Conservation (phyloP, 2,797 vertebrate species). For the Iguana delicatissima region DNA sequence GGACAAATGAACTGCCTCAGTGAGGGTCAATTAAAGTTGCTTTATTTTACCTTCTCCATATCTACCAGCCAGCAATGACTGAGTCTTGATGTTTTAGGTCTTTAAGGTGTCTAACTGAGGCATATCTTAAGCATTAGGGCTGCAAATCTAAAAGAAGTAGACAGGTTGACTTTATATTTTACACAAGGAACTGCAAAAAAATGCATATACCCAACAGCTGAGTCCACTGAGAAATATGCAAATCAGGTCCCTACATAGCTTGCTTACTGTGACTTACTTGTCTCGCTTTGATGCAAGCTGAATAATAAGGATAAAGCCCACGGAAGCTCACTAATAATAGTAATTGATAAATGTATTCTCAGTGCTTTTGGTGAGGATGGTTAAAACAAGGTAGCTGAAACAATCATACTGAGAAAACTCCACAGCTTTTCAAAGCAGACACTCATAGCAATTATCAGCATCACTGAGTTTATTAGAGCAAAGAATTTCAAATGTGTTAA, state of each 20-base stretch:
- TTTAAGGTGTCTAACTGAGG: background rate
- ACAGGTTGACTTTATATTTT: background rate
- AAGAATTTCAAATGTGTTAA: slow-evolving; percentile 20
- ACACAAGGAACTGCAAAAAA: background rate
- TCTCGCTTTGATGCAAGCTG: slow-evolving; percentile 1
- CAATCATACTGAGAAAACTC: background rate
- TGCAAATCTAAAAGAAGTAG: background rate
- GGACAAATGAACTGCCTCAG: background rate
- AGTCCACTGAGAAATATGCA: background rate
- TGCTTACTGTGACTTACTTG: background rate
- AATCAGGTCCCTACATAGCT: background rate
- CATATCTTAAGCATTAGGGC: background rate
- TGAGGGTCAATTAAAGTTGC: background rate
- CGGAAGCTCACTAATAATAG: background rate
- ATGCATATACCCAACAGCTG: background rate
- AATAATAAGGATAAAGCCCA: background rate
- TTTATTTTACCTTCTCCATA: background rate
- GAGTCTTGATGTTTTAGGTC: background rate
- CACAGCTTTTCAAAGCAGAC: slow-evolving; percentile 16
- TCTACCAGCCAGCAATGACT: background rate
- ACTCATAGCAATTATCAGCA: slow-evolving; percentile 37
- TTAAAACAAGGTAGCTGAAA: slow-evolving; percentile 25
- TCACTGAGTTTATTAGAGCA: slow-evolving; percentile 23
- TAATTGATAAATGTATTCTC: background rate
- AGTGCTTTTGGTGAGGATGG: slow-evolving; percentile 25